Conservation (phyloP, 2,797 vertebrate species). For the Oryzias sinensis region DNA sequence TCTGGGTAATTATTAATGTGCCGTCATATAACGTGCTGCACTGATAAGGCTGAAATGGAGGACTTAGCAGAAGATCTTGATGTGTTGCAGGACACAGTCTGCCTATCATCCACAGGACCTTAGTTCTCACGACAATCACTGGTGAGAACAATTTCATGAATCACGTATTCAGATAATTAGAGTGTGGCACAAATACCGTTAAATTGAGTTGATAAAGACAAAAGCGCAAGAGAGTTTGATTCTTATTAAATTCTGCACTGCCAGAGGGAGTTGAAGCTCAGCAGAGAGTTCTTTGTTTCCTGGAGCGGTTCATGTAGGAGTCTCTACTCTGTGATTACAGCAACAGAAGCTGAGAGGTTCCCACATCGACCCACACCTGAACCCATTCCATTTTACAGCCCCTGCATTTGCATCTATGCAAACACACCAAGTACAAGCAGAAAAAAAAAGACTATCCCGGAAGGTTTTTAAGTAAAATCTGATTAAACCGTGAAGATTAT, state of each 20-base stretch:
- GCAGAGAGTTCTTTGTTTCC: conserved; percentile 65
- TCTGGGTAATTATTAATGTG: conserved; percentile 69
- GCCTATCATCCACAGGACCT: conserved; percentile 22
- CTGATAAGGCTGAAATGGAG: conserved; percentile 22
- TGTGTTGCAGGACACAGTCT: conserved; percentile 15
- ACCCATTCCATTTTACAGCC: conserved; percentile 23
- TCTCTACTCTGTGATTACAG: conserved; percentile 63
- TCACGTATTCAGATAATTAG: conserved; percentile 47
- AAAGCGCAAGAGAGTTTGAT: conserved; percentile 33
- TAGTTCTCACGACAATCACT: conserved; percentile 46
- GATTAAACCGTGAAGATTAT: conserved; percentile 1
- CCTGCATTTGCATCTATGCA: conserved; percentile 9
- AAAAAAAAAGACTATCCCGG: conserved; percentile 1
- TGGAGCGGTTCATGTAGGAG: conserved; percentile 58
- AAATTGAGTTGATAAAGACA: conserved; percentile 52
- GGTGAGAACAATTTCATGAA: conserved; percentile 34
- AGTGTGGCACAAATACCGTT: conserved; percentile 24
- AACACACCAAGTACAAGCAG: conserved; percentile 28
- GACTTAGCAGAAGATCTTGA: background rate
- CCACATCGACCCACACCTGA: conserved; percentile 57
- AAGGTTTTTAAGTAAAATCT: background rate
- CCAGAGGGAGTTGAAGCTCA: conserved; percentile 11
- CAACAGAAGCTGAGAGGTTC: conserved; percentile 52
- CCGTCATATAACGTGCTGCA: conserved; percentile 29
- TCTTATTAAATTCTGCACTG: conserved; percentile 67